Evolutionary conservation across 1,140 invertebrate genomes (phyloP).

Genomic region (Chrysoperla carnea): DNA sequence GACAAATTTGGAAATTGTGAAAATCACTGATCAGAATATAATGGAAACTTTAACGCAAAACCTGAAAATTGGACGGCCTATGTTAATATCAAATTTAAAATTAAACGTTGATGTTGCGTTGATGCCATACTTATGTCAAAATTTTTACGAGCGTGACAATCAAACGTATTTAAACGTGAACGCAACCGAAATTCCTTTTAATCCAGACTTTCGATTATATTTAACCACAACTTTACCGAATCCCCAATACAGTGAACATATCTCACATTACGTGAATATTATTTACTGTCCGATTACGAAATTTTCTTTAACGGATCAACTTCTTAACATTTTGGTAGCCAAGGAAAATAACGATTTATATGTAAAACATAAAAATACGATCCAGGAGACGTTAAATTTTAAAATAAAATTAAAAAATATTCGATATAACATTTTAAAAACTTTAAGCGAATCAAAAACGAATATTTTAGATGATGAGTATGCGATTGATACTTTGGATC

Average conservation of each 20-base stretch:
- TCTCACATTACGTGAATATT: constrained; percentile 77
- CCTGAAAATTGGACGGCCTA: constrained; percentile 68
- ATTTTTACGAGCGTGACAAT: constrained; percentile 64
- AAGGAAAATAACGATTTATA: constrained; percentile 82
- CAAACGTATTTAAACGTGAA: constrained; percentile 66
- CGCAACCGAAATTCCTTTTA: constrained; percentile 65
- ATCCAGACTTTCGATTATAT: constrained; percentile 65
- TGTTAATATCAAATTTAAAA: constrained; percentile 66
- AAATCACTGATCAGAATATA: constrained; percentile 65
- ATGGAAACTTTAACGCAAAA: constrained; percentile 68
- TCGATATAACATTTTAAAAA: constrained; percentile 80
- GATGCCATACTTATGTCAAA: constrained; percentile 67
- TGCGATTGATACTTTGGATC: constrained; percentile 71
- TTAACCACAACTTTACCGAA: constrained; percentile 80
- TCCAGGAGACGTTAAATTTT: constrained; percentile 71
- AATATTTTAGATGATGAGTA: constrained; percentile 87
- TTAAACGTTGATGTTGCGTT: constrained; percentile 73
- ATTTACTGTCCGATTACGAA: constrained; percentile 89
- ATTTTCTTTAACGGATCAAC: constrained; percentile 76
- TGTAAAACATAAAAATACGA: constrained; percentile 69
- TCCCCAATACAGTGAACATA: constrained; percentile 80
- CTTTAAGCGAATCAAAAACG: constrained; percentile 65
- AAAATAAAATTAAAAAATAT: constrained; percentile 65
- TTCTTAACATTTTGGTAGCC: constrained; percentile 82
- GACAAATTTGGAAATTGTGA: constrained; percentile 62